Evolutionary conservation across 2,888 invertebrate species (phyloP), one percentile per base, ranked within the genome.

Genomic region (Pterobdella sp.): DNA sequence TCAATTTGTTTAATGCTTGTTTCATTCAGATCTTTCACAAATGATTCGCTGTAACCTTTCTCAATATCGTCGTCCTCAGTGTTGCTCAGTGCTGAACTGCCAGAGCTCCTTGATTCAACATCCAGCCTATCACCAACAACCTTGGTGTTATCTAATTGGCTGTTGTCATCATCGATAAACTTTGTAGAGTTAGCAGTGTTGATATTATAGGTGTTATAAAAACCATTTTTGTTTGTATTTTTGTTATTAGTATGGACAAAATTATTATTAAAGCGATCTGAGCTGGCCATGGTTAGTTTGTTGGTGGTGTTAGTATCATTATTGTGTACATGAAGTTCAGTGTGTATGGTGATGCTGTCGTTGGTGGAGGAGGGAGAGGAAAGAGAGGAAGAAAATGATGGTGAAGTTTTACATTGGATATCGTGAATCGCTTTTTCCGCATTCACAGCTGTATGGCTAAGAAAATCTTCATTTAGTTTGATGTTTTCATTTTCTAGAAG

Each of bases 341-440:
- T 26, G 60, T 56, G 26, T 4, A 56, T 56, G n/a, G 60, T 56
- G n/a, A 56, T 56, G n/a, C 60, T 56, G n/a, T 56, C 60, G 26
- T 56, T 56, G n/a, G 60, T 56, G 4, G 60, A 56, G 26, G 60
- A 56, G 60, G 60, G 60, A 56, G 60, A 4, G 4, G 60, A 56
- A 22, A 26, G n/a, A 3, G 60, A 56, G 7, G 60, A 56, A 3
- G 60, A 56, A 3, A 26, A 56, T 14, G 60, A 7, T n/a, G 26
- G 26, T 56, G 60, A n/a, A 42, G 18, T 18, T 42, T 42, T 42
- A 14, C 42, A 14, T 42, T 18, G 42, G 42, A 7, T 42, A 18
- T 18, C 18, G 7, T 14, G 7, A 42, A 42, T 42, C 7, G 7
- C 18, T 42, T 42, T 42, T 14, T 42, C 42, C 42, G 7, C 18